Evolutionary conservation across 2,797 vertebrate genomes (phyloP), one percentile per base, ranked within the genome.

Genomic region (Hemitrygon akajei): DNA sequence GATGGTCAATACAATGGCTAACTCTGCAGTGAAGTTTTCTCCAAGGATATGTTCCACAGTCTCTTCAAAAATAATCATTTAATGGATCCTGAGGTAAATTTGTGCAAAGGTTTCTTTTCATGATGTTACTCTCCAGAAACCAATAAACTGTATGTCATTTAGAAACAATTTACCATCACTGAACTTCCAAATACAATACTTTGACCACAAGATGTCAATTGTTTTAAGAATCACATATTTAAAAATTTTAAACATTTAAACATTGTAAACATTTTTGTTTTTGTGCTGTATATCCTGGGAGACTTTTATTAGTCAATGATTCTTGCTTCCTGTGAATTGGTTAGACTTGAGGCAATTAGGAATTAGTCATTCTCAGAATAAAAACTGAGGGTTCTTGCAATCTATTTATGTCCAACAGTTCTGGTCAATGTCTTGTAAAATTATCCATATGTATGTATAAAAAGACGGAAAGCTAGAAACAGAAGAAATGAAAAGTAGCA

Each of bases 1-100:
- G 98, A 99, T 94, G 98, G 97, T 84, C 98, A 98, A 69, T 99
- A 99, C 95, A 99, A 99, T 71, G 98, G 98, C 94, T 99, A 99
- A 95, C 96, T 99, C 71, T 99, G 98, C 98, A 99, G 98, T 94
- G 98, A 99, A 95, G 98, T 99, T 63, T 98, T 98, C 97, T 98
- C 98, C 94, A 97, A 97, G 97, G 99, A 99, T 95, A 99, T 99
- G 84, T 99, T 97, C 95, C 98, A 98, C 95, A 98, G 96, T 95
- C 97, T 97, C 94, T 99, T 99, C 96, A 98, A 98, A 94, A 97
- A 97, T 94, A 97, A 98, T 95, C 98, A 98, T 94, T 97, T 99
- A 94, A 98, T 99, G 97, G 98, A 98, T 96, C 96, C 98, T 94
- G 96, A 98, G 97, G 99, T 99, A 95, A 27, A 95, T 71, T 60